Conservation (phyloP, 2,113 vertebrate genomes). For the Butastur rufipennis region DNA sequence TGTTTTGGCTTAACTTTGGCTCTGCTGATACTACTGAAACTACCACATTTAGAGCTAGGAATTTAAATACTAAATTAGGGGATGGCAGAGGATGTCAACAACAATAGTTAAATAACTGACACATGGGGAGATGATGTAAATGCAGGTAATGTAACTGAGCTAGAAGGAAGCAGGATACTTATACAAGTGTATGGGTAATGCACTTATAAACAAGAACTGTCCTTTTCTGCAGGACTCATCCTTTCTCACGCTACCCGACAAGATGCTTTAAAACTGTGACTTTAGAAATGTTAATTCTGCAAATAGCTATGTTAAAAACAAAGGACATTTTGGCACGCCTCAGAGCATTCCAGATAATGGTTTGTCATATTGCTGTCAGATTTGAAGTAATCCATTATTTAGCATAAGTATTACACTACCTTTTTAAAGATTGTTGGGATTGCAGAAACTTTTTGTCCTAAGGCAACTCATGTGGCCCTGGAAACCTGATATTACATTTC, state of each 20-base stretch:
- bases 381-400: conserved; percentile 44
- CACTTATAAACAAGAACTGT: not conserved
- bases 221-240: not conserved
- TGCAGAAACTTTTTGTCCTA: not conserved
- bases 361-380: not conserved
- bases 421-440: not conserved
- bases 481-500: not conserved
- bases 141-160: not conserved
- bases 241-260: not conserved
- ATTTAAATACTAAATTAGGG: not conserved
- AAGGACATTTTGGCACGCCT: not conserved
- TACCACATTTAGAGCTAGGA: not conserved
- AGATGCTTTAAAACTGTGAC: not conserved
- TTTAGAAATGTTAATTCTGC: not conserved
- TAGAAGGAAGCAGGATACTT: not conserved
- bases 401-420: not conserved
- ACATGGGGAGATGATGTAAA: not conserved
- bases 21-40: not conserved
- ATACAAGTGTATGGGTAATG: not conserved
- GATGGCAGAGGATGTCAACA: not conserved
- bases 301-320: not conserved
- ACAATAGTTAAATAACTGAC: not conserved
- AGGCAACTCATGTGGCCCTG: not conserved
- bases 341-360: not conserved
- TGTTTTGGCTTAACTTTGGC: not conserved